These are phyloP conservation scores for Nannobrachium achirus DNA, from an alignment of 2,113 vertebrate species.

Conservation along the genomic window DNA sequence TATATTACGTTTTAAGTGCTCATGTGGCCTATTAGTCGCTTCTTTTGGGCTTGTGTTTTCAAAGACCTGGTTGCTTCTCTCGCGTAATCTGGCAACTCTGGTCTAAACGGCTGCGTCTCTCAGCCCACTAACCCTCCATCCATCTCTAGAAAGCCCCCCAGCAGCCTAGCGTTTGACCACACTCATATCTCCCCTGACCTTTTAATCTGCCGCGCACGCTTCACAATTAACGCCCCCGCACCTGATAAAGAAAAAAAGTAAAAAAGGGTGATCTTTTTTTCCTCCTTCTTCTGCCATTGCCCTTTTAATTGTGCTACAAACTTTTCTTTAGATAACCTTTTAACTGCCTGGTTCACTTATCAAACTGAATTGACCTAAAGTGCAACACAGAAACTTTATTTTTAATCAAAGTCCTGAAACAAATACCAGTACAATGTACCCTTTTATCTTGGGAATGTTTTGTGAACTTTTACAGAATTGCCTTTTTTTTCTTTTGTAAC, in stretches of 20 bases:
- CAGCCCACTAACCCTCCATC: not conserved
- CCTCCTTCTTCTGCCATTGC: conserved; percentile 3
- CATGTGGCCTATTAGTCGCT: too few species aligned
- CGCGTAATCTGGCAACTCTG: not conserved
- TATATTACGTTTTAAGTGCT: too few species aligned
- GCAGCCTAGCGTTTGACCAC: conserved; percentile 40
- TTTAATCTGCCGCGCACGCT: conserved; percentile 60
- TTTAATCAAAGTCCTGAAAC: not conserved
- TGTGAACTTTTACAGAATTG: not conserved
- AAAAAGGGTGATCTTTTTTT: not conserved
- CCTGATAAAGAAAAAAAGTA: conserved; percentile 61
- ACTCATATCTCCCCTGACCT: conserved; percentile 65
- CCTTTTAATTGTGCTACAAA: conserved; percentile 49
- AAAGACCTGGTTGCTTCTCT: not conserved
- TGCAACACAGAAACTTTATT: not conserved
- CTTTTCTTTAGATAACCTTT: conserved; percentile 62
- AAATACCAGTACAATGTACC: too few species aligned
- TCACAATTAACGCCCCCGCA: conserved; percentile 64
- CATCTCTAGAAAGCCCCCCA: not conserved
- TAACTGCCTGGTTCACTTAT: conserved; percentile 64
- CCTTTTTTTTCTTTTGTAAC: not conserved
- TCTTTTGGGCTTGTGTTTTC: too few species aligned
- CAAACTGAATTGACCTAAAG: conserved; percentile 26
- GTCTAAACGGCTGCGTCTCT: conserved; percentile 25
- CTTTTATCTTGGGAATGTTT: not conserved